phyloP scores from a whole-genome alignment of 1,140 invertebrate species.

The Drosophila biarmipes region DNA sequence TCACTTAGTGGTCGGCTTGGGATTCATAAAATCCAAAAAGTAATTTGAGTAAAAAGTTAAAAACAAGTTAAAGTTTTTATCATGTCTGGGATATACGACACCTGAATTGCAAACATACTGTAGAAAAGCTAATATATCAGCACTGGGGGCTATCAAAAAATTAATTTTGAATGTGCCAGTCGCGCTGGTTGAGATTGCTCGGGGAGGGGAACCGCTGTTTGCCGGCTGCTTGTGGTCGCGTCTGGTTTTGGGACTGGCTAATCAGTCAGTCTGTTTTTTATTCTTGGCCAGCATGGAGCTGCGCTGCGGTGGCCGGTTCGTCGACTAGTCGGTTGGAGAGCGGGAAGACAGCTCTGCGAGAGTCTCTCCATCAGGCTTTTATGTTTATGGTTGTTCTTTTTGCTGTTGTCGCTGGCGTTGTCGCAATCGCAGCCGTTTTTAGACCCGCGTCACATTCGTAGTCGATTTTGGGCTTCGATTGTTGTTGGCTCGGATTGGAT shows the following conservation, averaged over 20 bases:
- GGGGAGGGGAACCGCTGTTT: conserved; percentile 6
- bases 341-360: conserved; percentile 6
- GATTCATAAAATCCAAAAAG: no score
- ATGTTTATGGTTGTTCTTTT: conserved; percentile 35
- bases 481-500: conserved; percentile 29
- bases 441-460: conserved; percentile 41
- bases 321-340: conserved; percentile 24
- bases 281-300: conserved; percentile 78
- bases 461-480: conserved; percentile 31
- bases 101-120: background rate
- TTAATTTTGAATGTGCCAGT: conserved; percentile 56
- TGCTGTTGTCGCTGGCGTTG: conserved; percentile 40
- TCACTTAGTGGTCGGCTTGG: background rate
- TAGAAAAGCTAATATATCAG: conserved; percentile 26
- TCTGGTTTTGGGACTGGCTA: conserved; percentile 67
- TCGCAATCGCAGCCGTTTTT: conserved; percentile 74
- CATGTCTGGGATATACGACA: background rate
- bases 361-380: conserved; percentile 17
- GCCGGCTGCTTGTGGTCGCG: conserved; percentile 33
- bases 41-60: background rate
- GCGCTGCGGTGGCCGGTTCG: conserved; percentile 23
- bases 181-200: conserved; percentile 52
- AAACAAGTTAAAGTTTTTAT: background rate
- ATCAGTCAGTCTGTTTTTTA: conserved; percentile 80
- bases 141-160: conserved; percentile 26